phyloP scores from a whole-genome alignment of 2,797 vertebrate genomes.

The Setipinna tenuifilis region DNA sequence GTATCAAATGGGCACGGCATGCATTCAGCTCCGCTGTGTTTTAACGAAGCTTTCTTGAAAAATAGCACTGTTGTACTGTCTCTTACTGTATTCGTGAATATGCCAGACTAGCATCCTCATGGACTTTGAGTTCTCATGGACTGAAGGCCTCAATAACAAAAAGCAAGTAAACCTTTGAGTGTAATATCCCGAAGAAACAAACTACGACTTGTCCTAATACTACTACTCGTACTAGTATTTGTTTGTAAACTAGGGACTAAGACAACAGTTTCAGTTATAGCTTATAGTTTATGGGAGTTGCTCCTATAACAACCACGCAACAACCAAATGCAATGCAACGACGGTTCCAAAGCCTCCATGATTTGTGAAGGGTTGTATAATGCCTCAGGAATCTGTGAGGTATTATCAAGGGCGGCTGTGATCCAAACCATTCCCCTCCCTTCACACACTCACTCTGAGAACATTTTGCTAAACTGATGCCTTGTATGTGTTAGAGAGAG shows the following conservation, averaged over 20 bases:
- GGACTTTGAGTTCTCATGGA: not conserved
- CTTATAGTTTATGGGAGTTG: not conserved
- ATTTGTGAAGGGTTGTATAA: conserved; percentile 10
- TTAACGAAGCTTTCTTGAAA: not conserved
- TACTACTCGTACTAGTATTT: too few relatives aligned
- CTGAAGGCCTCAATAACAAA: not conserved
- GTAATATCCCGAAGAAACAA: not conserved
- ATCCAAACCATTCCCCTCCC: not conserved
- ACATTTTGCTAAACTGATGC: not conserved
- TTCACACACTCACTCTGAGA: not conserved
- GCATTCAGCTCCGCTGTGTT: not conserved
- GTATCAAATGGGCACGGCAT: conserved; percentile 3
- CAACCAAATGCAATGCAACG: too few relatives aligned
- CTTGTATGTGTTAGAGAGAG: not conserved
- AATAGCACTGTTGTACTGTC: not conserved
- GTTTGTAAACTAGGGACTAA: not conserved
- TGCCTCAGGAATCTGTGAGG: conserved; percentile 27
- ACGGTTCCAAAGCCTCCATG: not conserved
- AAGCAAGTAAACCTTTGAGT: not conserved
- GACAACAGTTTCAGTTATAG: not conserved
- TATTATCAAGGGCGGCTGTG: not conserved
- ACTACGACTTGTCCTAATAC: too few relatives aligned
- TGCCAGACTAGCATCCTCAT: not conserved
- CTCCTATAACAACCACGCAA: too few relatives aligned
- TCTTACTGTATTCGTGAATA: not conserved